phyloP scores from a whole-genome alignment of 1,140 invertebrate species.

The Mactra quadrangularis region DNA sequence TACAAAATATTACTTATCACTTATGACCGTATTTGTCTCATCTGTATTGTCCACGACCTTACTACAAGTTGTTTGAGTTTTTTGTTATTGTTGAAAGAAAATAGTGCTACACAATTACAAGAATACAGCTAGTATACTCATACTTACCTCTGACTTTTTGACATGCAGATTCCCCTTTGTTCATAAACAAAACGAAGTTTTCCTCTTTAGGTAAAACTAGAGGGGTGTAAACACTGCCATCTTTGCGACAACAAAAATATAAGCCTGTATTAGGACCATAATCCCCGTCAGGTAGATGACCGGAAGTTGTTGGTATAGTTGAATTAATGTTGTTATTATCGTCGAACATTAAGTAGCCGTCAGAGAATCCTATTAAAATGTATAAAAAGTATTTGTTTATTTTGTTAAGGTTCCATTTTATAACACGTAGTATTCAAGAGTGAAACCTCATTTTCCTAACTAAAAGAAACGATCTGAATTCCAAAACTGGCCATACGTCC shows the following conservation, averaged over 20 bases:
- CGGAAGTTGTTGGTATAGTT: neutral
- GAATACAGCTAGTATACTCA: too few species aligned
- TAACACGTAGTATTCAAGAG: too few species aligned
- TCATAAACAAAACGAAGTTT: constrained; percentile 56
- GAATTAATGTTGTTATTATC: constrained; percentile 3
- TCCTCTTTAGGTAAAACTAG: constrained; percentile 51
- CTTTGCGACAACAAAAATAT: constrained; percentile 60
- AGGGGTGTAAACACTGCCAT: constrained; percentile 17
- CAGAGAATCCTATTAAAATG: constrained; percentile 7
- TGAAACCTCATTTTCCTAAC: too few species aligned
- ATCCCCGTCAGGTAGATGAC: constrained; percentile 51
- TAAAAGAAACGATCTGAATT: too few species aligned
- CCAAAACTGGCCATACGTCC: too few species aligned
- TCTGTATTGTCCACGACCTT: too few species aligned
- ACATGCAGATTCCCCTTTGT: constrained; percentile 39
- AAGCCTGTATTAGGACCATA: constrained; percentile 40
- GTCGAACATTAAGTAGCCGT: constrained; percentile 28
- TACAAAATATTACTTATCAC: too few species aligned
- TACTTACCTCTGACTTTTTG: constrained; percentile 60
- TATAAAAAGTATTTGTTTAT: neutral
- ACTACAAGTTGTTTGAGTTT: too few species aligned
- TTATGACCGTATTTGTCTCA: too few species aligned
- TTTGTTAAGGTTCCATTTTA: neutral
- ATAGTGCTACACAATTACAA: too few species aligned
- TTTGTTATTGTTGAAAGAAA: too few species aligned